phyloP scores from a whole-genome alignment of 2,888 invertebrate genomes.

The Drosophila colorata region DNA sequence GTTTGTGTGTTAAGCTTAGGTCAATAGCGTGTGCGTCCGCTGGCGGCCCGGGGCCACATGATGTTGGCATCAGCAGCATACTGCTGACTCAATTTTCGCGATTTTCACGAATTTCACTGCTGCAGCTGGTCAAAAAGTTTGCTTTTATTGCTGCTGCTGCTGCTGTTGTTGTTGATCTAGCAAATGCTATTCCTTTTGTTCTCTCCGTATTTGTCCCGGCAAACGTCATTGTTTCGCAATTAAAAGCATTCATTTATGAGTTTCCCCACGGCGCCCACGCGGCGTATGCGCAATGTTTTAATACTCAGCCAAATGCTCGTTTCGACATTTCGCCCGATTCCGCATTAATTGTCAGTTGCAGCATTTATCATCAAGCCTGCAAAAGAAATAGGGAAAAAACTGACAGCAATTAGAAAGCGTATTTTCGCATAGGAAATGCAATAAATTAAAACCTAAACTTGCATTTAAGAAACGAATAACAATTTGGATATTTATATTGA shows the following conservation, averaged over 20 bases:
- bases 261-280: slow-evolving; percentile 38
- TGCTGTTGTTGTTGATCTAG: slow-evolving; percentile 37
- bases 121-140: slow-evolving; percentile 47
- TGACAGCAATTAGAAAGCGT: slow-evolving; percentile 47
- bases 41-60: slow-evolving; percentile 85
- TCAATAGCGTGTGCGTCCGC: slow-evolving; percentile 37
- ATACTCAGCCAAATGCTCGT: slow-evolving; percentile 18
- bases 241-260: slow-evolving; percentile 74
- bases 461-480: background rate
- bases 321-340: slow-evolving; percentile 11
- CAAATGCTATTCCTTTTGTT: slow-evolving; percentile 52
- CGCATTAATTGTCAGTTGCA: slow-evolving; percentile 48
- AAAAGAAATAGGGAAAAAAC: slow-evolving; percentile 30
- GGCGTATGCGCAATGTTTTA: slow-evolving; percentile 38
- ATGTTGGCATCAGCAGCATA: slow-evolving; percentile 84
- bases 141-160: slow-evolving; percentile 21
- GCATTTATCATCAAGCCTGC: slow-evolving; percentile 49
- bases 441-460: slow-evolving; percentile 1
- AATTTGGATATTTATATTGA: no score
- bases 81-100: slow-evolving; percentile 54
- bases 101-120: slow-evolving; percentile 48
- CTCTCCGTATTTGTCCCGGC: slow-evolving; percentile 44
- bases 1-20: slow-evolving; percentile 39
- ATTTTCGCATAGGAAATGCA: slow-evolving; percentile 5
- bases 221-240: slow-evolving; percentile 79